phyloP scores from a whole-genome alignment of 2,797 vertebrate genomes.

The Capromys pilorides region DNA sequence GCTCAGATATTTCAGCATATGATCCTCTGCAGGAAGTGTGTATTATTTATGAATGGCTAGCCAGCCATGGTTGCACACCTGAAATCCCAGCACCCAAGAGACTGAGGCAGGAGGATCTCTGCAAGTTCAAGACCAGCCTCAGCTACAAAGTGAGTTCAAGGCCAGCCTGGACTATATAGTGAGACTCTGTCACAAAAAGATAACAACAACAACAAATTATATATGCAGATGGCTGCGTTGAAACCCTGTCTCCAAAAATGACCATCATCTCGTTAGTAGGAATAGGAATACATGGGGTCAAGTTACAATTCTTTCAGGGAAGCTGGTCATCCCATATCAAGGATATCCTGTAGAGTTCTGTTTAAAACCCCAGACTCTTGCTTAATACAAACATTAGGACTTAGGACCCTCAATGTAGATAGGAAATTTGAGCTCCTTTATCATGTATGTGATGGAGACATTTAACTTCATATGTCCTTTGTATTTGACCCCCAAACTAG shows the following conservation, averaged over 20 bases:
- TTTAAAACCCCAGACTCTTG: constrained; percentile 18
- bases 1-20: neutral
- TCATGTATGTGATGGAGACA: constrained; percentile 10
- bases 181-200: neutral
- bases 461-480: constrained; percentile 51
- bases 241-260: neutral
- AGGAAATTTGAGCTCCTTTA: neutral
- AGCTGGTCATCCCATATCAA: neutral
- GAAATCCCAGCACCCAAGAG: neutral
- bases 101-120: neutral
- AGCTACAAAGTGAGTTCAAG: neutral
- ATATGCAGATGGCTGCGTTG: neutral
- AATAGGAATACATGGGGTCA: neutral
- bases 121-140: neutral
- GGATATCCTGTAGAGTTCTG: constrained; percentile 1
- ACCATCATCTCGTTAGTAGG: neutral
- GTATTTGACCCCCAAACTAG: neutral
- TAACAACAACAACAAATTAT: neutral
- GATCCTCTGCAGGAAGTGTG: neutral
- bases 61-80: neutral
- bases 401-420: neutral
- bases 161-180: neutral
- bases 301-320: neutral
- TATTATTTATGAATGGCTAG: neutral
- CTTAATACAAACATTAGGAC: constrained; percentile 38